Conservation (phyloP, 2,888 invertebrate species). For the Lasioglossum malachurum region DNA sequence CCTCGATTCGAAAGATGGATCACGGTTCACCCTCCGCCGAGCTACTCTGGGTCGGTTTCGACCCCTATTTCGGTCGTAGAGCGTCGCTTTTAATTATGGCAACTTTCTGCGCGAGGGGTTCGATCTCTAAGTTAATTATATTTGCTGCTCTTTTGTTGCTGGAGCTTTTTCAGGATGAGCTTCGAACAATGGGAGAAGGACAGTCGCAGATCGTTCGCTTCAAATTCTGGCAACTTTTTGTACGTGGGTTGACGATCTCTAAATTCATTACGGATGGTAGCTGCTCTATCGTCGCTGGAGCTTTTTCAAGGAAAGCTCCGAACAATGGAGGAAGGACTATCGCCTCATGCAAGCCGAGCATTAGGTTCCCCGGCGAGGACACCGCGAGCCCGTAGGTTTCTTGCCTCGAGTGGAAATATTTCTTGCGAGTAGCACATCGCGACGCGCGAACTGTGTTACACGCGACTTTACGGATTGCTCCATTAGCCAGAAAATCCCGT, state of each 20-base stretch:
- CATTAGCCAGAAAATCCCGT: constrained; percentile 55
- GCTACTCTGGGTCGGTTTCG: not conserved
- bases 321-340: not conserved
- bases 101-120: no score
- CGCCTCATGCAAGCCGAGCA: constrained; percentile 72
- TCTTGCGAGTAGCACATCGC: constrained; percentile 69
- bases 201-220: no score
- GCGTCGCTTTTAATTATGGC: no score
- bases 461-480: constrained; percentile 47
- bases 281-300: no score
- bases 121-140: no score
- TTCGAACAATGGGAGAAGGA: not conserved
- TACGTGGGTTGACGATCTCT: no score
- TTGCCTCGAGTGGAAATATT: constrained; percentile 61
- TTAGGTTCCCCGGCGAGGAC: constrained; percentile 64
- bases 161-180: not conserved
- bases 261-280: no score
- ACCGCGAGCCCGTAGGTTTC: constrained; percentile 66
- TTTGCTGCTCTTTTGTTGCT: no score
- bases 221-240: no score
- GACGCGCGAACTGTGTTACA: constrained; percentile 43
- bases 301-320: not conserved
- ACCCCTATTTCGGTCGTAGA: not conserved
- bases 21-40: not conserved
- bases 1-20: not conserved